Evolutionary conservation across 1,140 invertebrate species (phyloP).

Genomic region (Achatina immaculata): DNA sequence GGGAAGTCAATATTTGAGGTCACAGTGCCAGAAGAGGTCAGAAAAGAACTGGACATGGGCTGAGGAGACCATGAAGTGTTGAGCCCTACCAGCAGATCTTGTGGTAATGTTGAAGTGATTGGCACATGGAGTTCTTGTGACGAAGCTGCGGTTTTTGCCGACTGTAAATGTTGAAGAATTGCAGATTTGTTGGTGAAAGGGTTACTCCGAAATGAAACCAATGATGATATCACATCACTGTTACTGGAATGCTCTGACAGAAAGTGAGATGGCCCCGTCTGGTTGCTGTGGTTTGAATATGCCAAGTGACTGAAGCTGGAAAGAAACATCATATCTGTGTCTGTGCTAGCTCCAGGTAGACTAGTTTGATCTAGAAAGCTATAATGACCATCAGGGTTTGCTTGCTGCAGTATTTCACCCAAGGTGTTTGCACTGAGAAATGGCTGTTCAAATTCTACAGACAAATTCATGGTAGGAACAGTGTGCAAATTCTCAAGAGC

Average conservation of each 20-base stretch:
- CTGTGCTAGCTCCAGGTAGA: not conserved
- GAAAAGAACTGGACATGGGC: not conserved
- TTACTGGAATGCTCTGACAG: not conserved
- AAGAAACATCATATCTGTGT: not conserved
- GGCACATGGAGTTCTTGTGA: not conserved
- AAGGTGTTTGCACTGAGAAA: conserved; percentile 29
- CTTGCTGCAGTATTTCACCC: conserved; percentile 28
- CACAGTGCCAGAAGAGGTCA: not conserved
- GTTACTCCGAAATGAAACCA: not conserved
- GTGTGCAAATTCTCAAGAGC: not conserved
- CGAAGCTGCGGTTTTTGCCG: not conserved
- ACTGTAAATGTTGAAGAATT: not conserved
- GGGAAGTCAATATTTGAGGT: not conserved
- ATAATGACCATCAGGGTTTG: not conserved
- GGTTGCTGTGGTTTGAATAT: not conserved
- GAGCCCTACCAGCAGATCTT: not conserved
- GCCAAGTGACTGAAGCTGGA: not conserved
- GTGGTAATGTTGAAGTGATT: not conserved
- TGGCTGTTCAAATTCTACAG: conserved; percentile 19
- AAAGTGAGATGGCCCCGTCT: not conserved
- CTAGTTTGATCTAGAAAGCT: not conserved
- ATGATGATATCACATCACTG: not conserved
- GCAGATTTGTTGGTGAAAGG: not conserved
- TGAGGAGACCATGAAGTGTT: not conserved
- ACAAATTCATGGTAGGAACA: not conserved